These are phyloP conservation scores for Therioaphis trifolii DNA, from an alignment of 2,888 invertebrate species.

Conservation along the genomic window DNA sequence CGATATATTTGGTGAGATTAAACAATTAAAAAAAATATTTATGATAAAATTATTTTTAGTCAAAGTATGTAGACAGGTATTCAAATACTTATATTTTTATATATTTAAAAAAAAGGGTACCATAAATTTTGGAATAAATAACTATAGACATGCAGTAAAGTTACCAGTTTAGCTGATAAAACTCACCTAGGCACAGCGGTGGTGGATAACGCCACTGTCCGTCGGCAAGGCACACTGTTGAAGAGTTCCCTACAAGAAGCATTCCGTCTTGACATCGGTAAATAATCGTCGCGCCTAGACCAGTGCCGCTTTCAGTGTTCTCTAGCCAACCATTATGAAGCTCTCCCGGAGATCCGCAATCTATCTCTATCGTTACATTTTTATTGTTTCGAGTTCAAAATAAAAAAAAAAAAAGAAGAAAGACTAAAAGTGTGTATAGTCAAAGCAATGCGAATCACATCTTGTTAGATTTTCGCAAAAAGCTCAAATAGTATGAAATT, in stretches of 20 bases:
- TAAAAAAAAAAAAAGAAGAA: constrained; percentile 15
- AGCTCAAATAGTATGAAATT: neutral
- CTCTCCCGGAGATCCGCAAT: constrained; percentile 93
- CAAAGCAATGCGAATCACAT: constrained; percentile 8
- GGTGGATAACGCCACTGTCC: constrained; percentile 94
- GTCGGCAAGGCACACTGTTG: constrained; percentile 91
- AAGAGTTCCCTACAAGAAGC: constrained; percentile 87
- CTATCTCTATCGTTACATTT: constrained; percentile 80
- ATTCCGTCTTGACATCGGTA: constrained; percentile 94
- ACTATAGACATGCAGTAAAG: too few species aligned
- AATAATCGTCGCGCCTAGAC: constrained; percentile 89
- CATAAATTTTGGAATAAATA: too few species aligned
- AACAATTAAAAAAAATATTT: too few species aligned
- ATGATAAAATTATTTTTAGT: too few species aligned
- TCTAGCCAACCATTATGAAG: constrained; percentile 97
- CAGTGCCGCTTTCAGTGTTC: constrained; percentile 89
- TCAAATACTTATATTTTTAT: too few species aligned
- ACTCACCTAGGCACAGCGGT: constrained; percentile 87
- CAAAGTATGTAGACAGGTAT: too few species aligned
- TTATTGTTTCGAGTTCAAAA: constrained; percentile 44
- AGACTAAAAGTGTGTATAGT: neutral
- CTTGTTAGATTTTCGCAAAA: neutral
- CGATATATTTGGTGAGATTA: too few species aligned
- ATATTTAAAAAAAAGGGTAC: too few species aligned
- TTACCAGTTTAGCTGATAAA: constrained; percentile 1